Base-by-base conservation (phyloP, 2,113 vertebrate species). In the Neolamprologus ventralis region DNA sequence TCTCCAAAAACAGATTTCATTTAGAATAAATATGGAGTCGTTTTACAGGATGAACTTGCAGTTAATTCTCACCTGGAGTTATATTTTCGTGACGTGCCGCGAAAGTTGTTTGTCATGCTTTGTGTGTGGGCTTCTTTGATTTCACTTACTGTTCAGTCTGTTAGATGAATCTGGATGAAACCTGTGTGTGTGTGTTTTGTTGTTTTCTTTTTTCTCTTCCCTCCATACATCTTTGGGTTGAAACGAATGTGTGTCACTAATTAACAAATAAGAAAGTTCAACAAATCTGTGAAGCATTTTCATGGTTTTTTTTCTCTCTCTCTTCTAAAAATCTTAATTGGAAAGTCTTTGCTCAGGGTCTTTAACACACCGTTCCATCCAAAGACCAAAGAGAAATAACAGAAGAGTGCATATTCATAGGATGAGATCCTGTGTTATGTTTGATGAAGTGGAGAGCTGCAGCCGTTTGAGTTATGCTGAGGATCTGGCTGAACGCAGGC, bases 331-430 rank as follows among this genome's bases (percentile, higher is more conserved):
- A 21, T 37, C 11, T 79, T 71, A 58, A 86, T 83, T 88, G 11
- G 78, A 83, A 78, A 35, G 53, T 63, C 42, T 88, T 89, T 86
- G 35, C 91, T 93, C 87, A 85, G 85, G 87, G 81, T 86, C 83
- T 90, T 68, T 28, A 83, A 80, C 45, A 47, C 37, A 51, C 78
- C 17, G 12, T 47, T 55, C 51, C 31, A 6, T 7, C 47, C 17
- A 60, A 14, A 7, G 42, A 65, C 65, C 33, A 40, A 71, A 42
- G 35, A 71, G n/a, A 45, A 73, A 60, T 37, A 28, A 42, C 40
- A 31, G 26, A 31, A n/a, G 6, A 14, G 31, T 78, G 53, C 31
- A 57, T 58, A 21, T 49, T 75, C 65, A 42, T 78, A 31, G 14
- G 2, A 54, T 80, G 58, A 80, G 47, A 71, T 83, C 49, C 5